These are phyloP conservation scores for Platorchestia sp. DNA, from an alignment of 1,140 invertebrate species.

Conservation along the genomic window DNA sequence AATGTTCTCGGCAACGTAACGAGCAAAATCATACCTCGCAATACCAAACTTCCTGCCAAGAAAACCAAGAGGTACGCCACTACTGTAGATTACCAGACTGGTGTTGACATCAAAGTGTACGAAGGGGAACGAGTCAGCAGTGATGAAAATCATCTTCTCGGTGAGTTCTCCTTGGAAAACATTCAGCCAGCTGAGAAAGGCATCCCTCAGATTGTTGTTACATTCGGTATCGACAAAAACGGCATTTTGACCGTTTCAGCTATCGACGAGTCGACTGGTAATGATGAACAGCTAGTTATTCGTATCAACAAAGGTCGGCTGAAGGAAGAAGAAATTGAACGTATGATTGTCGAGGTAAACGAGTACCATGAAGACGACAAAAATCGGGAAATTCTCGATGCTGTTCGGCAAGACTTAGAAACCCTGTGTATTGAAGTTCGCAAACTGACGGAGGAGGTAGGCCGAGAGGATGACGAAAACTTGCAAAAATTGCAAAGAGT, in stretches of 20 bases:
- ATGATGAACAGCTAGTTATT: constrained; percentile 96
- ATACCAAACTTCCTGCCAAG: constrained; percentile 95
- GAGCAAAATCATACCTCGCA: constrained; percentile 98
- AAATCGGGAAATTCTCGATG: constrained; percentile 95
- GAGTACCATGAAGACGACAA: constrained; percentile 99
- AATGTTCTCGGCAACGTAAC: constrained; percentile 99
- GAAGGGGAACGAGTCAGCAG: constrained; percentile 84
- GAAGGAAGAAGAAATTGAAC: constrained; percentile 77
- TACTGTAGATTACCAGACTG: constrained; percentile 98
- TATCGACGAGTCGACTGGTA: constrained; percentile 98
- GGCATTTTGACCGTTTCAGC: constrained; percentile 95
- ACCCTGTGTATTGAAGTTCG: neutral
- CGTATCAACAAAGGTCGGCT: constrained; percentile 81
- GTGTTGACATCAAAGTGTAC: constrained; percentile 80
- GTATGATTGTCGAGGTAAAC: constrained; percentile 82
- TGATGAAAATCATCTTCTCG: constrained; percentile 97
- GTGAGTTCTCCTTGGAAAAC: constrained; percentile 98
- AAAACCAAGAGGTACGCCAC: constrained; percentile 99
- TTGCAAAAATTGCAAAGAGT: neutral
- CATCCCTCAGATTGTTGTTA: constrained; percentile 98
- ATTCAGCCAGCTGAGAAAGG: constrained; percentile 98
- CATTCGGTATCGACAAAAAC: constrained; percentile 79
- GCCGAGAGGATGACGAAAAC: neutral
- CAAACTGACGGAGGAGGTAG: neutral
- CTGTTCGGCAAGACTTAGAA: constrained; percentile 91